Evolutionary conservation across 2,797 vertebrate genomes (phyloP).

Genomic region (Melanotaenia maccullochi): DNA sequence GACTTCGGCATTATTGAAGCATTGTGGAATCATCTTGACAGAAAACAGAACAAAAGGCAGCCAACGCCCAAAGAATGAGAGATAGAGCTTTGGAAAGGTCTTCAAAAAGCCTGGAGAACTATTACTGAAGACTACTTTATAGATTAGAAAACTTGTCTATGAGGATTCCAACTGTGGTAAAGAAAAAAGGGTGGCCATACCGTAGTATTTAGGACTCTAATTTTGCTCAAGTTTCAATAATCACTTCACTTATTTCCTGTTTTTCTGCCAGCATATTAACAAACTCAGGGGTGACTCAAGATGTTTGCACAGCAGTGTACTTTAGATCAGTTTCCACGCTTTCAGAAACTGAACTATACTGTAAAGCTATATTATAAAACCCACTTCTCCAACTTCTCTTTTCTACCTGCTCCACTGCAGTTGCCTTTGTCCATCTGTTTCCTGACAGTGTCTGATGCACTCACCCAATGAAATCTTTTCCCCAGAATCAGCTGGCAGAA

Average conservation of each 20-base stretch:
- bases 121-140: no score
- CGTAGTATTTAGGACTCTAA: no score
- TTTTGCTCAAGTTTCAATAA: neutral
- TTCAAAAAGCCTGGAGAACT: no score
- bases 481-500: constrained; percentile 85
- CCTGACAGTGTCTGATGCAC: constrained; percentile 28
- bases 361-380: neutral
- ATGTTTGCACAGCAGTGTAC: neutral
- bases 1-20: no score
- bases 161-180: no score
- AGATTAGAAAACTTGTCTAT: no score
- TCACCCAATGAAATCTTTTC: constrained; percentile 87
- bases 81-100: no score
- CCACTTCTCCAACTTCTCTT: neutral
- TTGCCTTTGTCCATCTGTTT: neutral
- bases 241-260: neutral
- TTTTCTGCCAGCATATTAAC: neutral
- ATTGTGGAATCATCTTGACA: neutral
- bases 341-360: neutral
- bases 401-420: neutral
- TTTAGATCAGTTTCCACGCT: neutral
- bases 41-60: neutral
- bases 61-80: no score
- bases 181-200: no score
- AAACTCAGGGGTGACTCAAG: neutral